These are phyloP conservation scores for Nibea coibor DNA, from an alignment of 2,113 vertebrate species.

Conservation along the genomic window DNA sequence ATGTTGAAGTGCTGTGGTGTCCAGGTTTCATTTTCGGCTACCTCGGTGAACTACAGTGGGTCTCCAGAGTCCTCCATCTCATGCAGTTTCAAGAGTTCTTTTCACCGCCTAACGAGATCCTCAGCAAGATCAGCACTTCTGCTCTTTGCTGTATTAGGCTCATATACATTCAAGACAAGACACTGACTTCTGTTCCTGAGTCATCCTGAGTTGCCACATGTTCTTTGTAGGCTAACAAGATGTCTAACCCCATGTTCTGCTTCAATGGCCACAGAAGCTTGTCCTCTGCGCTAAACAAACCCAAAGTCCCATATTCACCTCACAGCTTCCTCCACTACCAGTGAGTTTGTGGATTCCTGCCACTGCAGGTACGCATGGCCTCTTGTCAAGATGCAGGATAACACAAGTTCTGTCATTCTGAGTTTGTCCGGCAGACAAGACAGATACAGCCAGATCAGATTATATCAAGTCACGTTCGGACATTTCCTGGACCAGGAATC, in stretches of 20 bases:
- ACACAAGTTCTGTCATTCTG: background rate
- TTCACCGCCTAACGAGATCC: background rate
- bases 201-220: background rate
- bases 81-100: background rate
- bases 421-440: background rate
- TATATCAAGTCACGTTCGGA: constrained; percentile 7
- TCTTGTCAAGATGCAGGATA: background rate
- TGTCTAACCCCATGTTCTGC: background rate
- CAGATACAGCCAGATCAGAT: constrained; percentile 3
- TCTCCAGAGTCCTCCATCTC: background rate
- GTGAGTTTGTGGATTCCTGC: background rate
- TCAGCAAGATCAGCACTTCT: background rate
- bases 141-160: background rate
- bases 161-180: background rate
- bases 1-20: background rate
- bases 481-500: constrained; percentile 9
- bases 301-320: background rate
- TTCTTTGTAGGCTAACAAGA: background rate
- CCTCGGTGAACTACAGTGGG: background rate
- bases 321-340: background rate
- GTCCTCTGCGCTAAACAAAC: background rate
- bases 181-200: background rate
- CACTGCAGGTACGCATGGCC: background rate
- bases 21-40: background rate
- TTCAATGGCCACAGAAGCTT: background rate